Evolutionary conservation across 2,797 vertebrate genomes (phyloP).

Genomic region (Liasis olivaceus): DNA sequence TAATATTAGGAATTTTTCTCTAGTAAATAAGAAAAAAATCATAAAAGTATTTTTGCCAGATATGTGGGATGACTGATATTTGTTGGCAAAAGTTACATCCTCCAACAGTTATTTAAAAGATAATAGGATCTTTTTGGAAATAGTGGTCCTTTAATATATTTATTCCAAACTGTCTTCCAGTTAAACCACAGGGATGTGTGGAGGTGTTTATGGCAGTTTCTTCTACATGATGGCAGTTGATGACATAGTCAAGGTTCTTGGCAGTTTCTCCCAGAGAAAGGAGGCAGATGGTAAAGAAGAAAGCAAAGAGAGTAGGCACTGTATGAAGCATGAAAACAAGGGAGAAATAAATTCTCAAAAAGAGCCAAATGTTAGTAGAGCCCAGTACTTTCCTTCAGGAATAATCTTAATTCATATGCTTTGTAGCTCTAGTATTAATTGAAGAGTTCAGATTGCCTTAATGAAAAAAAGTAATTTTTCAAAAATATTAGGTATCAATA

Average conservation of each 20-base stretch:
- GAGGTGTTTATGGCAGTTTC: neutral
- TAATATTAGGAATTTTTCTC: neutral
- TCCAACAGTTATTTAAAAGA: constrained; percentile 5
- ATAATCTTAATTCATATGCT: neutral
- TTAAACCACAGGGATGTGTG: neutral
- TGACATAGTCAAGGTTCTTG: neutral
- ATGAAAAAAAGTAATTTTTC: neutral
- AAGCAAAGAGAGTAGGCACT: neutral
- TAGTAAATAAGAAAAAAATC: neutral
- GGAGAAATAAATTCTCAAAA: neutral
- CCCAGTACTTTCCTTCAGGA: neutral
- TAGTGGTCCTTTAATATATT: constrained; percentile 34
- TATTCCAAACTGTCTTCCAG: constrained; percentile 6
- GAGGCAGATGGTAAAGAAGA: neutral
- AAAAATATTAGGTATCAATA: neutral
- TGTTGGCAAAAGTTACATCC: constrained; percentile 14
- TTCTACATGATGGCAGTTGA: neutral
- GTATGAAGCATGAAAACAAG: neutral
- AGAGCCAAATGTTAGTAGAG: neutral
- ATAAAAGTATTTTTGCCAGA: neutral
- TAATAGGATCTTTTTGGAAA: constrained; percentile 43
- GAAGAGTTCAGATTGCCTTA: neutral
- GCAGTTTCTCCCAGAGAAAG: neutral
- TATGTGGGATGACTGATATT: constrained; percentile 2
- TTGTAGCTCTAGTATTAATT: neutral